Conservation (phyloP, 2,888 invertebrate species). For the Cosmia trapezina region DNA sequence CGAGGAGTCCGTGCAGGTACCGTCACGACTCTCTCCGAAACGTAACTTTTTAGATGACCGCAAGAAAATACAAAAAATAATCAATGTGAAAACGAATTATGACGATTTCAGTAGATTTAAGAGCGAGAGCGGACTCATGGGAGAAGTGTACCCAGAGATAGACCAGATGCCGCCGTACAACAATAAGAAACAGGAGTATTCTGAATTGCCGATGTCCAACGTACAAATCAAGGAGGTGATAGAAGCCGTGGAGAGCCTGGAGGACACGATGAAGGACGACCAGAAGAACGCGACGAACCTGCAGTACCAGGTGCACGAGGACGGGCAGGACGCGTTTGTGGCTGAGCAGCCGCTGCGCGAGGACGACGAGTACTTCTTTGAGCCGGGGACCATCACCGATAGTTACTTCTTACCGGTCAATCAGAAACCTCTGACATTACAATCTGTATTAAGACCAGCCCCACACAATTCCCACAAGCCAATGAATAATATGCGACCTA, state of each 20-base stretch:
- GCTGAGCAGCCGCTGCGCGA: constrained; percentile 82
- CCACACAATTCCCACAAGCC: constrained; percentile 70
- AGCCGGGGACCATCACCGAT: constrained; percentile 77
- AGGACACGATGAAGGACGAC: constrained; percentile 80
- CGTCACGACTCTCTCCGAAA: constrained; percentile 91
- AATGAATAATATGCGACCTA: constrained; percentile 76
- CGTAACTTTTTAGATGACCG: constrained; percentile 88
- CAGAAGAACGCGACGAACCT: constrained; percentile 75
- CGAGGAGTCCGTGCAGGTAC: constrained; percentile 92
- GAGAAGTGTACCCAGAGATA: constrained; percentile 74
- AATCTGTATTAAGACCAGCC: constrained; percentile 84
- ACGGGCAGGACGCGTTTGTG: constrained; percentile 77
- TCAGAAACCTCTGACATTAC: constrained; percentile 85
- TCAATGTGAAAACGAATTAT: constrained; percentile 87
- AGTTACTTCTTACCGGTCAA: constrained; percentile 81
- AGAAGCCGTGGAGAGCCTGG: constrained; percentile 84
- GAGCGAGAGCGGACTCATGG: constrained; percentile 75
- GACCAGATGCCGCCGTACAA: constrained; percentile 68
- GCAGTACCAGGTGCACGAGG: constrained; percentile 84
- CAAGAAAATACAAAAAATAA: constrained; percentile 85
- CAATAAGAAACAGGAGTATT: constrained; percentile 78
- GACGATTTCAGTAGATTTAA: constrained; percentile 88
- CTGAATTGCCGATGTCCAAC: constrained; percentile 85
- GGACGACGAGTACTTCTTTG: constrained; percentile 83
- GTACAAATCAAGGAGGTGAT: constrained; percentile 86